Base-by-base conservation (phyloP, 2,888 invertebrate genomes). In the Ophioninae sp. region DNA sequence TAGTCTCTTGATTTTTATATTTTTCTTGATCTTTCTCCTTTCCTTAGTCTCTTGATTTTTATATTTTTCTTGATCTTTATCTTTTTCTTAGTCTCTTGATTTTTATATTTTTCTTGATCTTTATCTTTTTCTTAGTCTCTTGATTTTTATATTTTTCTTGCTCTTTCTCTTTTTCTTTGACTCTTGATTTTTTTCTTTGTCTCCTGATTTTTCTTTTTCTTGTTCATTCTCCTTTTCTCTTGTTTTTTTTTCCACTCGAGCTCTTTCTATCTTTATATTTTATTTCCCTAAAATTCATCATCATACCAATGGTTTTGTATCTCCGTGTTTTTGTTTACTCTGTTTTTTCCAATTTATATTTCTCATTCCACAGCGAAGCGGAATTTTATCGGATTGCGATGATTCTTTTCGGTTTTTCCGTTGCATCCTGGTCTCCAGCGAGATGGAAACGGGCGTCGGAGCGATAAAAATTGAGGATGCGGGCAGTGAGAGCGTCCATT, bases 391-490 rank as follows among this genome's bases (percentile, higher is more conserved):
- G 61, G 7, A 59, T 8, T 44, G 44, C 17, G 17, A 50, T 50
- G 50, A 50, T 50, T 50, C 50, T 50, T 50, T 13, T 50, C 17
- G 50, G 13, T 50, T 50, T 50, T 50, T 41, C 17, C 17, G 13
- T 50, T 50, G 17, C 17, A 13, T 17, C 50, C 5, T 13, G 17
- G 50, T 17, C 44, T 44, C 61, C n/a, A 69, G 37, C 39, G 68
- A 21, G n/a, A 50, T 2, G 50, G 13, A 50, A 50, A 50, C 50
- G 23, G 5, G 50, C 37, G 61, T 41, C 65, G 65, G 30, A 59
- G 30, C 69, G 75, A 75, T 74, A 75, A 68, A 75, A 56, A 75
- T 75, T 50, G 44, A 75, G 68, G n/a, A 61, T 69, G 74, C 75
- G 67, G 68, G 62, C 56, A 67, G 67, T 20, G 65, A 70, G 56